Conservation (phyloP, 2,888 invertebrate genomes). For the Desoria tigrina region DNA sequence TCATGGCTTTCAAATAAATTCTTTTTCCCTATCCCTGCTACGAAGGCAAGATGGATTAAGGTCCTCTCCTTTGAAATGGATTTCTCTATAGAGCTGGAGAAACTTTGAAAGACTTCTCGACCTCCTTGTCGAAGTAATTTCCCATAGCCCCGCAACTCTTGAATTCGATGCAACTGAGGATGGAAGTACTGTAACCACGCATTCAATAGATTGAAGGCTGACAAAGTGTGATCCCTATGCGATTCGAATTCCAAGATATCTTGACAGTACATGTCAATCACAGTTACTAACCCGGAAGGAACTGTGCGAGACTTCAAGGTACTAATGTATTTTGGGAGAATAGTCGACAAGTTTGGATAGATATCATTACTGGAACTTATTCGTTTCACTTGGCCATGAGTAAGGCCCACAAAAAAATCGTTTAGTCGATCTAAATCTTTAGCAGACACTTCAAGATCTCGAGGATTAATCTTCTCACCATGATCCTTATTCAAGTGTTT, state of each 20-base stretch:
- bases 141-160: neutral
- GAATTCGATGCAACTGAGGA: neutral
- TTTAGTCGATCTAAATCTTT: no score
- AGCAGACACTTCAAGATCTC: no score
- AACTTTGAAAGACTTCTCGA: slow-evolving; percentile 17
- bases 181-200: slow-evolving; percentile 11
- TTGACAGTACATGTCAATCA: neutral
- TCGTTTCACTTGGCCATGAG: no score
- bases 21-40: slow-evolving; percentile 27
- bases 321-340: slow-evolving; percentile 6
- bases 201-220: slow-evolving; percentile 6
- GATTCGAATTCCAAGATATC: slow-evolving; percentile 11
- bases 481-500: no score
- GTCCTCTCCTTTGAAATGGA: neutral
- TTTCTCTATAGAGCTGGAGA: neutral
- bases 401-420: no score
- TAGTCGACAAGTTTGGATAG: neutral
- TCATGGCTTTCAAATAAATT: slow-evolving; percentile 21
- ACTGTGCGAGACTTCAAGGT: slow-evolving; percentile 1
- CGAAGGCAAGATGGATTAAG: slow-evolving; percentile 22
- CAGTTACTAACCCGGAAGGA: neutral
- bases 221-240: neutral
- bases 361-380: no score
- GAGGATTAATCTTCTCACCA: no score
- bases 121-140: slow-evolving; percentile 1